A percentile compares a stretch with the other conserved stretches of the same genome.
phyloP scores from a whole-genome alignment of 2,113 vertebrate genomes.

The Cairina moschata region DNA sequence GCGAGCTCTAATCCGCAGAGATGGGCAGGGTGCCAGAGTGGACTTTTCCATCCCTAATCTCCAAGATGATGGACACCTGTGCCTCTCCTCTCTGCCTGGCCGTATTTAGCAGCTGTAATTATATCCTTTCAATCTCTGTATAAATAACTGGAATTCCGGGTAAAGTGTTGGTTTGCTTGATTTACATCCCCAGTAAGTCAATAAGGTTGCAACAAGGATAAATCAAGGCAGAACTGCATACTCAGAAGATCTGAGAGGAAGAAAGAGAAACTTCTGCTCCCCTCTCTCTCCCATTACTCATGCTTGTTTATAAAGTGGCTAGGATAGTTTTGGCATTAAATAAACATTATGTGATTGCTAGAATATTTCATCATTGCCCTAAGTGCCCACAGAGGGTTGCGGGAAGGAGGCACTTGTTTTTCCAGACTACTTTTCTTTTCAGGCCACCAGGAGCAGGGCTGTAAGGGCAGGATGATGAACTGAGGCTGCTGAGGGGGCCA shows the following conservation, averaged over 20 bases:
- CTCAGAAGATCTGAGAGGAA: slow-evolving; percentile 51
- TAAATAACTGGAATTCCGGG: slow-evolving; percentile 66
- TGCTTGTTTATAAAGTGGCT: slow-evolving; percentile 27
- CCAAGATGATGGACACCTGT: slow-evolving; percentile 1
- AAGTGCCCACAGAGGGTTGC: neutral
- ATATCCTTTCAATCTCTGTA: slow-evolving; percentile 23
- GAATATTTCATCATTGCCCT: neutral
- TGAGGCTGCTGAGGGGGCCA: neutral
- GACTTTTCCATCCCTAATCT: slow-evolving; percentile 48
- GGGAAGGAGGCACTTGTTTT: neutral
- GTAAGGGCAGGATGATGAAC: fast-evolving
- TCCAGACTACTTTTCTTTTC: neutral
- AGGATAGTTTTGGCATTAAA: slow-evolving; percentile 33
- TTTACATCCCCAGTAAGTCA: slow-evolving; percentile 41
- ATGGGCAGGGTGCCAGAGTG: neutral
- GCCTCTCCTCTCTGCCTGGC: slow-evolving; percentile 7
- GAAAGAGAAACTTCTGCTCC: slow-evolving; percentile 3
- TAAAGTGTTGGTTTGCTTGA: slow-evolving; percentile 10
- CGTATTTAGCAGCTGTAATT: slow-evolving; percentile 38
- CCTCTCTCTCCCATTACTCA: slow-evolving; percentile 4
- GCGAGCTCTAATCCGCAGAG: neutral
- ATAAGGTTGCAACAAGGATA: slow-evolving; percentile 58
- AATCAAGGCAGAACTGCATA: slow-evolving; percentile 36
- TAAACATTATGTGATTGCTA: neutral
- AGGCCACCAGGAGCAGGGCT: neutral